Evolutionary conservation across 1,140 invertebrate genomes (phyloP).

Genomic region (Magallana ariakensis): DNA sequence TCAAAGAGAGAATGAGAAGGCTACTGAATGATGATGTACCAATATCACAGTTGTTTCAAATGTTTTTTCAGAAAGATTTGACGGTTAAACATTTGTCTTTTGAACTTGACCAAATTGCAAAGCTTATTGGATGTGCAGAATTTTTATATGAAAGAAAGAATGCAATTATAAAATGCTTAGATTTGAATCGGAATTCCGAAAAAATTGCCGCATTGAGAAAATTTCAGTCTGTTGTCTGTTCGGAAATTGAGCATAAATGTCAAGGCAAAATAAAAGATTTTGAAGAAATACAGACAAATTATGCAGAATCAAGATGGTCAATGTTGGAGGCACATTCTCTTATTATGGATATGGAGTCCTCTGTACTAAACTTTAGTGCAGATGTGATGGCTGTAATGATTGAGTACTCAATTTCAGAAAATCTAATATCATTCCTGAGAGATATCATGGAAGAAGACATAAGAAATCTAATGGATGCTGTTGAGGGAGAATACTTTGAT

Average conservation of each 20-base stretch:
- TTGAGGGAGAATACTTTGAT: conserved; percentile 67
- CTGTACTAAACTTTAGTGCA: background rate
- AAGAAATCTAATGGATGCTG: conserved; percentile 67
- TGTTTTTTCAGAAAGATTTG: background rate
- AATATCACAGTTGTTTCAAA: background rate
- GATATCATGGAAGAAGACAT: conserved; percentile 63
- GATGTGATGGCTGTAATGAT: background rate
- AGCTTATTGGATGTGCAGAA: background rate
- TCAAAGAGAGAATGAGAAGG: background rate
- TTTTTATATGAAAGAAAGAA: background rate
- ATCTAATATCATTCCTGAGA: conserved; percentile 59
- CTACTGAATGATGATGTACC: background rate
- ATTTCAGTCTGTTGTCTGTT: background rate
- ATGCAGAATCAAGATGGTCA: background rate
- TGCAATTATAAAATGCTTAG: background rate
- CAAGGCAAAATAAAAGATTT: too few relatives aligned
- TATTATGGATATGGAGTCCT: background rate
- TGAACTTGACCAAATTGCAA: background rate
- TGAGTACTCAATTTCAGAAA: background rate
- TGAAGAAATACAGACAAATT: too few relatives aligned
- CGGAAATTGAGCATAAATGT: background rate
- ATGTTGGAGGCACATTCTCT: background rate
- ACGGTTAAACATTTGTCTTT: background rate
- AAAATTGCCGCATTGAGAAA: background rate
- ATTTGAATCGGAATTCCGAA: background rate